These are phyloP conservation scores for Delichon dasypus DNA, from an alignment of 2,797 vertebrate species.

Conservation along the genomic window DNA sequence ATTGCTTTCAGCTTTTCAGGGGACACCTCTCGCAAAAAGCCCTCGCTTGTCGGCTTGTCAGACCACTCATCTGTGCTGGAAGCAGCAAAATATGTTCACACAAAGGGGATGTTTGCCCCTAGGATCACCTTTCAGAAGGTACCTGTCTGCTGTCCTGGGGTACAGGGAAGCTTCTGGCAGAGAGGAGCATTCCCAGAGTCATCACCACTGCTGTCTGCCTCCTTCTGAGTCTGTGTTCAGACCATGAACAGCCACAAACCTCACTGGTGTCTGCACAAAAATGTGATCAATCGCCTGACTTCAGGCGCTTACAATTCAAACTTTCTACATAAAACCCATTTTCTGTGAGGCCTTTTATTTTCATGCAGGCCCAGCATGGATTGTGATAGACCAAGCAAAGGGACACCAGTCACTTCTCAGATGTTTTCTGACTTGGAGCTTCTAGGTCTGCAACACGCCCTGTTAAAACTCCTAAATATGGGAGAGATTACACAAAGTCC, in stretches of 20 bases:
- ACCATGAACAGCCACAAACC: neutral
- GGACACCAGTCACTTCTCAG: neutral
- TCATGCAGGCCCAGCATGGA: neutral
- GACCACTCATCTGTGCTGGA: neutral
- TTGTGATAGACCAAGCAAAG: neutral
- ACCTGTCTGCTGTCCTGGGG: neutral
- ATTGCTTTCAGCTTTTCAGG: neutral
- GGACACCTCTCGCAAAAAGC: neutral
- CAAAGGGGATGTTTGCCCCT: neutral
- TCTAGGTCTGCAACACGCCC: neutral
- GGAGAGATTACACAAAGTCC: neutral
- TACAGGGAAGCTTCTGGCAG: neutral
- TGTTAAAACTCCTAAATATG: neutral
- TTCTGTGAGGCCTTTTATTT: neutral
- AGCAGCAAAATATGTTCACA: neutral
- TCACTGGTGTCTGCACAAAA: neutral
- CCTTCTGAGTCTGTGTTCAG: neutral
- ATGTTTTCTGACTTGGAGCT: neutral
- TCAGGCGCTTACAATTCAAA: neutral
- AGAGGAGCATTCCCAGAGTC: neutral
- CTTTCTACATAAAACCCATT: neutral
- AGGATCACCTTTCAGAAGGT: neutral
- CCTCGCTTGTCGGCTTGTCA: neutral
- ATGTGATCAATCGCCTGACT: neutral
- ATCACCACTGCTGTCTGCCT: neutral